A percentile compares a stretch with the other conserved stretches of the same genome.
phyloP scores from a whole-genome alignment of 2,888 invertebrate genomes.

The Patella pellucida region DNA sequence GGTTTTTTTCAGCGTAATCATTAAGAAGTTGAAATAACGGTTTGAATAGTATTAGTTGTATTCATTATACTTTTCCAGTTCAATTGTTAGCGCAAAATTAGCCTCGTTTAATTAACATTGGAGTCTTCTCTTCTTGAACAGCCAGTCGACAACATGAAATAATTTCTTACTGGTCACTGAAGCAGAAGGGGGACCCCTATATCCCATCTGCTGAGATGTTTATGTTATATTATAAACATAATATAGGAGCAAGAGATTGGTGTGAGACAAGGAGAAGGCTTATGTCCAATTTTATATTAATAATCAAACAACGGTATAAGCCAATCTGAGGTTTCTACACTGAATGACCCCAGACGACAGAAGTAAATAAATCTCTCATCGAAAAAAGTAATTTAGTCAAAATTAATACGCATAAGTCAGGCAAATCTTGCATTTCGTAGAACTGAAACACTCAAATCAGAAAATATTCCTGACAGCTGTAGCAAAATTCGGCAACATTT shows the following conservation, averaged over 20 bases:
- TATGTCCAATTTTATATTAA: too few relatives aligned
- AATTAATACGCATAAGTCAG: too few relatives aligned
- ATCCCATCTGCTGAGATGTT: conserved; percentile 1
- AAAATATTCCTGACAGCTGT: conserved; percentile 8
- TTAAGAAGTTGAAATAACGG: conserved; percentile 6
- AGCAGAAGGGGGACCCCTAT: conserved; percentile 7
- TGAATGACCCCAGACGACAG: too few relatives aligned
- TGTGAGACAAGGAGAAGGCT: too few relatives aligned
- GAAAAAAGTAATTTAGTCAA: too few relatives aligned
- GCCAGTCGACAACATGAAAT: neutral
- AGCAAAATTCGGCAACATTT: conserved; percentile 9
- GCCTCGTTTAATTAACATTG: conserved; percentile 3
- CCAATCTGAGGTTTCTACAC: too few relatives aligned
- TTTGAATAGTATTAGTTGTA: conserved; percentile 5
- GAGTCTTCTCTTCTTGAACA: neutral
- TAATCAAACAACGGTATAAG: too few relatives aligned
- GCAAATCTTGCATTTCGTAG: too few relatives aligned
- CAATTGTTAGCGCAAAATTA: neutral
- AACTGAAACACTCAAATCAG: neutral
- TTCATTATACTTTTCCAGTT: conserved; percentile 10
- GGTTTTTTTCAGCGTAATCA: neutral
- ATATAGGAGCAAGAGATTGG: too few relatives aligned
- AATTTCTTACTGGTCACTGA: conserved; percentile 1
- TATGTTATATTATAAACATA: too few relatives aligned
- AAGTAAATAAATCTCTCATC: too few relatives aligned